Evolutionary conservation across 2,888 invertebrate species (phyloP).

Genomic region (Pseudeuparius sepicola): DNA sequence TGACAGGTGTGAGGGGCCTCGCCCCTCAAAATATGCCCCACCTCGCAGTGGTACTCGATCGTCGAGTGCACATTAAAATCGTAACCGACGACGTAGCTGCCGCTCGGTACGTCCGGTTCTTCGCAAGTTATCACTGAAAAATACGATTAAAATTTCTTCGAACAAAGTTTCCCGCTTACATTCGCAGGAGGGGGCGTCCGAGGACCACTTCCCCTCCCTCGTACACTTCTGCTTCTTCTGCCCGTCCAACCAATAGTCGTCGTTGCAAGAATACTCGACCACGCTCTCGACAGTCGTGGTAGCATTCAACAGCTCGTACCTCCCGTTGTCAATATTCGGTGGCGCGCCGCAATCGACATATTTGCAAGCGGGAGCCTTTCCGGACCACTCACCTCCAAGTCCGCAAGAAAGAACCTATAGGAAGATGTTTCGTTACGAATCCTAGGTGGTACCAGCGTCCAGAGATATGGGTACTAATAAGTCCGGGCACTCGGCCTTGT

Average conservation of each 20-base stretch:
- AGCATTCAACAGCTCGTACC: slow-evolving; percentile 60
- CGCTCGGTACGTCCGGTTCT: slow-evolving; percentile 76
- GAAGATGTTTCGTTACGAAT: too few species aligned
- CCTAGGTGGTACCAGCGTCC: too few species aligned
- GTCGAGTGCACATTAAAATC: slow-evolving; percentile 82
- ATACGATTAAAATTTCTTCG: slow-evolving; percentile 12
- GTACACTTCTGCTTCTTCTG: slow-evolving; percentile 62
- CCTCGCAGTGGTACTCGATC: slow-evolving; percentile 81
- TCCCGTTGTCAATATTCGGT: slow-evolving; percentile 67
- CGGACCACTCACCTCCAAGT: slow-evolving; percentile 79
- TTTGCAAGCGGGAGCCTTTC: slow-evolving; percentile 69
- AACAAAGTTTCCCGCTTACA: slow-evolving; percentile 44
- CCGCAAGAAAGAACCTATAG: slow-evolving; percentile 68
- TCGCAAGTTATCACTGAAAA: slow-evolving; percentile 72
- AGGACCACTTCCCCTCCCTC: slow-evolving; percentile 79
- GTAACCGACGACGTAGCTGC: slow-evolving; percentile 80
- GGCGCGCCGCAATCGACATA: slow-evolving; percentile 82
- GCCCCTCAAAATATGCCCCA: slow-evolving; percentile 70
- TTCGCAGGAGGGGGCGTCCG: slow-evolving; percentile 77
- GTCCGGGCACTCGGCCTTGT: too few species aligned
- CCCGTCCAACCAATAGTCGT: slow-evolving; percentile 75
- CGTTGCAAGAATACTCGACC: slow-evolving; percentile 69
- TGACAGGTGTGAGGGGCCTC: slow-evolving; percentile 60
- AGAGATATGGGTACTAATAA: too few species aligned
- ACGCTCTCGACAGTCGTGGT: slow-evolving; percentile 74